phyloP scores from a whole-genome alignment of 2,888 invertebrate genomes.

The Drosophila hamatofila region DNA sequence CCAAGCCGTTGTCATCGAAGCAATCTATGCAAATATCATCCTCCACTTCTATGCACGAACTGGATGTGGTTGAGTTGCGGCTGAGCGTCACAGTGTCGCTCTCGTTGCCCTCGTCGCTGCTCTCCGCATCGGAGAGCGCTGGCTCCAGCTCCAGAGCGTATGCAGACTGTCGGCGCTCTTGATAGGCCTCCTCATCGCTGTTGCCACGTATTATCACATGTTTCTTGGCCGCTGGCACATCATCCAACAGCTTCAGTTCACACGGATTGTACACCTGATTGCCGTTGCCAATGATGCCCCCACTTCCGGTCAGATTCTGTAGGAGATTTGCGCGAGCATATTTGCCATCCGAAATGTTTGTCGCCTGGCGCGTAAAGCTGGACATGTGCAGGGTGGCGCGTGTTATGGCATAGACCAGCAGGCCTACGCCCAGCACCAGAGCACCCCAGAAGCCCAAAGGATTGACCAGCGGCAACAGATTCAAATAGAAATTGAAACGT shows the following conservation, averaged over 20 bases:
- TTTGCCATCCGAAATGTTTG: constrained; percentile 75
- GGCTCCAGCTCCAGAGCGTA: constrained; percentile 81
- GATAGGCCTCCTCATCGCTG: constrained; percentile 43
- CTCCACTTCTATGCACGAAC: constrained; percentile 59
- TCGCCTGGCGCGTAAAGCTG: constrained; percentile 66
- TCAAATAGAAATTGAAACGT: constrained; percentile 90
- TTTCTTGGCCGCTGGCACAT: constrained; percentile 61
- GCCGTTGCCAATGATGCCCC: constrained; percentile 18
- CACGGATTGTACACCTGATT: constrained; percentile 82
- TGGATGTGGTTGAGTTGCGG: constrained; percentile 71
- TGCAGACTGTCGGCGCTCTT: constrained; percentile 60
- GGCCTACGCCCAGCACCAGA: constrained; percentile 72
- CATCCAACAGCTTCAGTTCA: constrained; percentile 80
- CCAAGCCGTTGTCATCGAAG: constrained; percentile 42
- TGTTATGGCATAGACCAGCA: constrained; percentile 82
- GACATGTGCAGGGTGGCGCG: constrained; percentile 82
- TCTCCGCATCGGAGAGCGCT: constrained; percentile 68
- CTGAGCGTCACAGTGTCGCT: constrained; percentile 73
- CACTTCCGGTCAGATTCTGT: constrained; percentile 57
- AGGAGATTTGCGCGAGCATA: constrained; percentile 77
- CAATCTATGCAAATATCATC: constrained; percentile 57
- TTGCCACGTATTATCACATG: constrained; percentile 55
- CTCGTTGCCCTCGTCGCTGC: constrained; percentile 76
- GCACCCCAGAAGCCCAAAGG: constrained; percentile 83
- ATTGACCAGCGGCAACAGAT: constrained; percentile 89